These are phyloP conservation scores for Andricus grossulariae DNA, from an alignment of 1,140 invertebrate species.

Conservation along the genomic window DNA sequence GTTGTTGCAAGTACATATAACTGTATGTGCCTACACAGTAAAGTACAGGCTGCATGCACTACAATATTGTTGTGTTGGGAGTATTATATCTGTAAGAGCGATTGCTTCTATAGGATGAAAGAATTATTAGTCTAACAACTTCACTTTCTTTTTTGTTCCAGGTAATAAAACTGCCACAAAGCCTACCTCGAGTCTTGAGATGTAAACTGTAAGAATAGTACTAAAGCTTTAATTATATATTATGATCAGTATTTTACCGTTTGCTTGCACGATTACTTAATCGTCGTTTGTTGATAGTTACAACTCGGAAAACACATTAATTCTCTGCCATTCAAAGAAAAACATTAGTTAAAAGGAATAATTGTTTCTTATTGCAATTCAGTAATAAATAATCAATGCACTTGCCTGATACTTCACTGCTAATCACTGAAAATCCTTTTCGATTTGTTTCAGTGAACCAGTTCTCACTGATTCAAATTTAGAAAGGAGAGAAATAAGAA, in stretches of 20 bases:
- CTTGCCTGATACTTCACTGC: too few relatives aligned
- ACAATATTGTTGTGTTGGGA: background rate
- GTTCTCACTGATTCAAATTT: too few relatives aligned
- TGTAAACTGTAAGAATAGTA: background rate
- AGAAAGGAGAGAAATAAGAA: background rate
- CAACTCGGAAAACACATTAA: too few relatives aligned
- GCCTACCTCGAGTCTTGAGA: background rate
- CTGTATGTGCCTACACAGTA: background rate
- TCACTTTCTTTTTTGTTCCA: conserved; percentile 26
- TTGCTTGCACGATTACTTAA: background rate
- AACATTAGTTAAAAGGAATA: too few relatives aligned
- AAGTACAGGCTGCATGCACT: background rate
- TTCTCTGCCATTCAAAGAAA: too few relatives aligned
- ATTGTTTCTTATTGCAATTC: too few relatives aligned
- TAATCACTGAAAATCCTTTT: too few relatives aligned
- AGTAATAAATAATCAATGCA: too few relatives aligned
- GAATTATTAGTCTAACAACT: conserved; percentile 26
- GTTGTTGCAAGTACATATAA: background rate
- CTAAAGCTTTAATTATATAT: conserved; percentile 1
- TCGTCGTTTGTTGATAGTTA: background rate
- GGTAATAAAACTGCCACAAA: background rate
- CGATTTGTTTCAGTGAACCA: too few relatives aligned
- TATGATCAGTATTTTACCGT: background rate
- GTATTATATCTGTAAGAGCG: conserved; percentile 7
- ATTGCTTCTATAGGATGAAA: conserved; percentile 3